phyloP scores from a whole-genome alignment of 2,113 vertebrate genomes.

The Protobothrops flavoviridis region DNA sequence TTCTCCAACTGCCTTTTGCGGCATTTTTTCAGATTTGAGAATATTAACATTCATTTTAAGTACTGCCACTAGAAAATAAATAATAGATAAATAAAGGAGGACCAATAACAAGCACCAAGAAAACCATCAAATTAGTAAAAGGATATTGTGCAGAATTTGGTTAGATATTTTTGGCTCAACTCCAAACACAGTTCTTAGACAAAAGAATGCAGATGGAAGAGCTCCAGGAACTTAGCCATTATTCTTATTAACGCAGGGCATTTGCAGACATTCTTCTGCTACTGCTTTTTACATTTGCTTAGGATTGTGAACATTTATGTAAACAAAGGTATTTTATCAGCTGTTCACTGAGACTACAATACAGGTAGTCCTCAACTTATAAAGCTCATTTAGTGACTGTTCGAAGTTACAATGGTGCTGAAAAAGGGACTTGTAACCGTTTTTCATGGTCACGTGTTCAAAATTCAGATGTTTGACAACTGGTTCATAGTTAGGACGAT shows the following conservation, averaged over 20 bases:
- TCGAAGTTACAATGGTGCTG: too few relatives aligned
- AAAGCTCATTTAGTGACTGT: too few relatives aligned
- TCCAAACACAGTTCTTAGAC: not conserved
- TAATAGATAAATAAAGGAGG: not conserved
- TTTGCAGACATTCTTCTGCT: not conserved
- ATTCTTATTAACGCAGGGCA: not conserved
- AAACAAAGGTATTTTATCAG: conserved; percentile 38
- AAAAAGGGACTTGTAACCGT: too few relatives aligned
- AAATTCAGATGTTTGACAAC: too few relatives aligned
- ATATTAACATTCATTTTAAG: not conserved
- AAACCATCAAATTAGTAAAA: not conserved
- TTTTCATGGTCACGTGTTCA: too few relatives aligned
- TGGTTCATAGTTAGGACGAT: too few relatives aligned
- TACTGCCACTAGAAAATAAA: not conserved
- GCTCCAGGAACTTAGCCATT: not conserved
- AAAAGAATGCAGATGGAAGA: conserved; percentile 5
- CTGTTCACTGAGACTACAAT: conserved; percentile 46
- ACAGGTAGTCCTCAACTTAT: not conserved
- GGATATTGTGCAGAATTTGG: not conserved
- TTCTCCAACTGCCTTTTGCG: not conserved
- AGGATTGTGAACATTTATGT: conserved; percentile 24
- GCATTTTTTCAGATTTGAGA: not conserved
- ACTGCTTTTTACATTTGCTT: not conserved
- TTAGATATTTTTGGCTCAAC: not conserved
- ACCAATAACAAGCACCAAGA: not conserved